A percentile compares a stretch with the other conserved stretches of the same genome.
These are phyloP conservation scores for Semibalanus balanoides DNA, from an alignment of 1,140 invertebrate genomes.

Conservation along the genomic window DNA sequence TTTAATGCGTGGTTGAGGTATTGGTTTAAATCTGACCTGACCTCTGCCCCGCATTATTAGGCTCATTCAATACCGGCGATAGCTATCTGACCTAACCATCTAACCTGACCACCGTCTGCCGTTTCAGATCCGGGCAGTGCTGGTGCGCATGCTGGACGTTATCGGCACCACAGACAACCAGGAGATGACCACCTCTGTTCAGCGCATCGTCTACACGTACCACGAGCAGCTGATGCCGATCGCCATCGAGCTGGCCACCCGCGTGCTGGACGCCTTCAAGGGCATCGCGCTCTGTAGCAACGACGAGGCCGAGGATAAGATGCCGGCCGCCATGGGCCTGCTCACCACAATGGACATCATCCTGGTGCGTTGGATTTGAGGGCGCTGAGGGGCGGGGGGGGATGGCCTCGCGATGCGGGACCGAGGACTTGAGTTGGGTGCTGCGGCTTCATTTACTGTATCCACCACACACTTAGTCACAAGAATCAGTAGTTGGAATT, in stretches of 20 bases:
- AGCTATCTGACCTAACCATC: no score
- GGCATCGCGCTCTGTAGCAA: constrained; percentile 47
- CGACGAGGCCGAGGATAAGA: constrained; percentile 86
- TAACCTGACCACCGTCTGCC: no score
- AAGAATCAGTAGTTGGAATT: no score
- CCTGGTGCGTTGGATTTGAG: constrained; percentile 38
- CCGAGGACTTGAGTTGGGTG: no score
- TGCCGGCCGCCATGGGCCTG: constrained; percentile 91
- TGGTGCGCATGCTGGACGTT: constrained; percentile 72
- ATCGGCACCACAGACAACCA: constrained; percentile 96
- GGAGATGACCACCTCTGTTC: constrained; percentile 87
- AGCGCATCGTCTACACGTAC: constrained; percentile 87
- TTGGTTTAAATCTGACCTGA: no score
- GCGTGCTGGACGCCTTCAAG: constrained; percentile 44
- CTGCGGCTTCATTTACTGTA: no score
- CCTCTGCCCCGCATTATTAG: no score
- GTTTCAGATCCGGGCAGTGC: constrained; percentile 51
- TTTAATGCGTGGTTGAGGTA: no score
- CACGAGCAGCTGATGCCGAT: constrained; percentile 81
- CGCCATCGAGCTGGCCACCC: constrained; percentile 86
- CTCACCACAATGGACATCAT: constrained; percentile 94
- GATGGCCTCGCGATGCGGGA: no score
- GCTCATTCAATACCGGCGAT: no score
- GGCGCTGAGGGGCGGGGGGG: no score
- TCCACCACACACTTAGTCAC: no score